Conservation (phyloP, 2,113 vertebrate species). For the Cephalopholis sonnerati region DNA sequence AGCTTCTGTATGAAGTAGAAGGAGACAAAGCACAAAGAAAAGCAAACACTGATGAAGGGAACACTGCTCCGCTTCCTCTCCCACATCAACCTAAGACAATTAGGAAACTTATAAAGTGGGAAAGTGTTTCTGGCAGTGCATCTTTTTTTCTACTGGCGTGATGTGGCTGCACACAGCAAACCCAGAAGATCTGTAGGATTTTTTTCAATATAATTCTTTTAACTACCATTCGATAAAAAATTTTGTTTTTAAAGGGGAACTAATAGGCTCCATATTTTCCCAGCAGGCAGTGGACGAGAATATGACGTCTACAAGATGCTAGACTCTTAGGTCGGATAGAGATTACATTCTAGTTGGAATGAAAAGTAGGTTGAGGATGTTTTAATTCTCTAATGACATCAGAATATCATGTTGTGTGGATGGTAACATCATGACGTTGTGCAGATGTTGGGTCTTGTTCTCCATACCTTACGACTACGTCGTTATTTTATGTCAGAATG, state of each 20-base stretch:
- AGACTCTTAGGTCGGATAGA: too few species aligned
- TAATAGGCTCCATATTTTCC: too few species aligned
- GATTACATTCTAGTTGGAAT: too few species aligned
- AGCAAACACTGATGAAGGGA: slow-evolving; percentile 19
- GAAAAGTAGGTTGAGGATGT: too few species aligned
- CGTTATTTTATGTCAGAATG: too few species aligned
- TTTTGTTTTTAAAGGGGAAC: neutral
- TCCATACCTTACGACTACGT: too few species aligned
- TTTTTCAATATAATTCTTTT: neutral
- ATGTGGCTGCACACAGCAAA: neutral
- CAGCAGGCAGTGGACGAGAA: too few species aligned
- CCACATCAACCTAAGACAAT: neutral
- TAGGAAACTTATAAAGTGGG: slow-evolving; percentile 9
- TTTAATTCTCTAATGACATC: too few species aligned
- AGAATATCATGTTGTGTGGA: too few species aligned
- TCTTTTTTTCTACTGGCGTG: slow-evolving; percentile 17
- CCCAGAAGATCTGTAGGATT: neutral
- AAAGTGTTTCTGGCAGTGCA: slow-evolving; percentile 21
- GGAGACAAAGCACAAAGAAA: slow-evolving; percentile 1
- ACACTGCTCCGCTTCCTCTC: slow-evolving; percentile 24
- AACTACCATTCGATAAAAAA: neutral
- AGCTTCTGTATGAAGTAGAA: neutral
- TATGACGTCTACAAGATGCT: too few species aligned
- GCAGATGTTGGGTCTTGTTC: too few species aligned
- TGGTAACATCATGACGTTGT: too few species aligned